Evolutionary conservation across 2,797 vertebrate species (phyloP).

Genomic region (Enteromius paludinosus): DNA sequence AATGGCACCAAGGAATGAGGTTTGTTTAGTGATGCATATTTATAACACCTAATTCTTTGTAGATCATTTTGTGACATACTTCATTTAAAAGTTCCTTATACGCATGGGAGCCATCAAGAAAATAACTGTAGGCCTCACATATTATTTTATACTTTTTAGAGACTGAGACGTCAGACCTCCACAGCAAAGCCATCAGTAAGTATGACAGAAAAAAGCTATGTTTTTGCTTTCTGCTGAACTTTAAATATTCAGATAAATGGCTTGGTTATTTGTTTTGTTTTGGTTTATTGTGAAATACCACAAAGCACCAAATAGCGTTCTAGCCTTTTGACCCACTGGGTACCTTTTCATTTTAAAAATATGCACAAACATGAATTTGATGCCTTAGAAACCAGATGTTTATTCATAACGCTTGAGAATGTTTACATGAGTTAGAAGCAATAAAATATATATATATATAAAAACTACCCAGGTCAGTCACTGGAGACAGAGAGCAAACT

Average conservation of each 20-base stretch:
- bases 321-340: slow-evolving; percentile 10
- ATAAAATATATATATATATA: too few relatives aligned
- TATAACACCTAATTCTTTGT: neutral
- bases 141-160: slow-evolving; percentile 66
- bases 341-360: slow-evolving; percentile 30
- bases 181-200: slow-evolving; percentile 77
- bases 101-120: neutral
- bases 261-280: neutral
- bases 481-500: neutral
- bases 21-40: neutral
- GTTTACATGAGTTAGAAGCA: neutral
- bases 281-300: neutral
- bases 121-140: neutral
- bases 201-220: slow-evolving; percentile 24
- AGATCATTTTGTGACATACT: neutral
- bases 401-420: slow-evolving; percentile 1
- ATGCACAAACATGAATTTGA: neutral
- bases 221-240: neutral
- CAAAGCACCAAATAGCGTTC: neutral
- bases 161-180: slow-evolving; percentile 76
- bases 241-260: neutral
- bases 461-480: neutral
- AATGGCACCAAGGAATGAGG: neutral
- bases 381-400: slow-evolving; percentile 7
- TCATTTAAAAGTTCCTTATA: neutral